Conservation (phyloP, 2,888 invertebrate genomes). For the Hirudinaria manillensis region DNA sequence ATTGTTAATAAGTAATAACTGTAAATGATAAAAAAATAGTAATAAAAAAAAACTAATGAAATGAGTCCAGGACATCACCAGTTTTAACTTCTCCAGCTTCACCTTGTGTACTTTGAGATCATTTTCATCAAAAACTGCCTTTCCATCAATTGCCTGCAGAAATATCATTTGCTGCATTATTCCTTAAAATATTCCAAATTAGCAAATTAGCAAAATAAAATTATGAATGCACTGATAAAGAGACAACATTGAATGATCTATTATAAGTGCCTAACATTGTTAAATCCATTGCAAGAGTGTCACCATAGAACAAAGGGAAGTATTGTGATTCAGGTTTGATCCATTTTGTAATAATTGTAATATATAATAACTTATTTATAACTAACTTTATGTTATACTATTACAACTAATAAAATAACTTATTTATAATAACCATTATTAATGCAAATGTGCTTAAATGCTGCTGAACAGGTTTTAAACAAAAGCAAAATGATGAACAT, state of each 20-base stretch:
- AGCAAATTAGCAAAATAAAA: not conserved
- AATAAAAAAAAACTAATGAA: not conserved
- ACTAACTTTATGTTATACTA: no score
- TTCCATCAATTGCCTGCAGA: not conserved
- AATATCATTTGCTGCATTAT: not conserved
- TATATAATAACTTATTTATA: no score
- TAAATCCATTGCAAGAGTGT: not conserved
- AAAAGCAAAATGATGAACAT: no score
- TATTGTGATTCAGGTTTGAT: no score
- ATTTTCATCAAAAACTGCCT: not conserved
- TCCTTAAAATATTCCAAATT: not conserved
- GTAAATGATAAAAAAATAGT: no score
- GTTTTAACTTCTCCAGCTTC: conserved; percentile 7
- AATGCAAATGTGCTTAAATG: no score
- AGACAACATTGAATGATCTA: not conserved
- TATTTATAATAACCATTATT: no score
- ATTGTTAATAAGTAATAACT: no score
- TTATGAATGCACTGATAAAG: not conserved
- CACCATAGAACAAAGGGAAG: not conserved
- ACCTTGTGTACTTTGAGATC: not conserved
- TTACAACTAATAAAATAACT: no score
- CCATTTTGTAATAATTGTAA: no score
- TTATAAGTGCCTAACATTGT: not conserved
- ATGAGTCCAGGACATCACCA: not conserved
- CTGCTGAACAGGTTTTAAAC: no score